Base-by-base conservation (phyloP, 2,888 invertebrate genomes). In the Amphipoea oculea region DNA sequence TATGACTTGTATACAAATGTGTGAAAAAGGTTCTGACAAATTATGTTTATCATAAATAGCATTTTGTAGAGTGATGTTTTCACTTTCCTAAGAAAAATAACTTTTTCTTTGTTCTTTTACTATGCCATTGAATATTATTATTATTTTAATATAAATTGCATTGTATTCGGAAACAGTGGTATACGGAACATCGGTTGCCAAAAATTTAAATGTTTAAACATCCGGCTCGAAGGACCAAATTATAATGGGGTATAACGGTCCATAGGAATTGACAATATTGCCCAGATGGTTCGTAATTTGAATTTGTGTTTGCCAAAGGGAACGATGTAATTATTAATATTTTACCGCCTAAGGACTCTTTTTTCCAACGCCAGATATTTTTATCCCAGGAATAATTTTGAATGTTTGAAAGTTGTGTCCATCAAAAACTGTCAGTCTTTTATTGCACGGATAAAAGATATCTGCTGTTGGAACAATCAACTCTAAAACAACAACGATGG, bases 1-100 rank as follows among this genome's bases (percentile, higher is more conserved):
- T 85, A 85, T 85, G 87, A 87, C 85, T 87, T 75, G 85, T 85
- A 84, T 87, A 87, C 85, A 85, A 85, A 87, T 85, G 87, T 87
- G 76, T 85, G 87, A 76, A 84, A 77, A 85, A 81, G 87, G 85
- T 80, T 87, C 72, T 80, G 87, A 84, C 85, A 85, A 84, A 87
- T 87, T 84, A 80, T 87, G 76, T 85, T 87, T 87, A 87, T 80
- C 78, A 86, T 86, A 86, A 83, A 79, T 83, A 78, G 77, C 83
- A 77, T 85, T 85, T 76, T 83, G 71, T 77, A 65, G 77, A 62
- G 73, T 60, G 68, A 77, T 83, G 74, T 83, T 65, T 86, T 72
- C 79, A 75, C 48, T 74, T 68, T 63, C 1, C n/a, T 62, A 12
- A 9, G 76, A 48, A 63, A 79, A 63, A 54, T 60, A 23, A 20